A percentile compares a stretch with the other conserved stretches of the same genome.
phyloP scores from a whole-genome alignment of 1,140 invertebrate genomes.

The Zaprionus lachaisei region DNA sequence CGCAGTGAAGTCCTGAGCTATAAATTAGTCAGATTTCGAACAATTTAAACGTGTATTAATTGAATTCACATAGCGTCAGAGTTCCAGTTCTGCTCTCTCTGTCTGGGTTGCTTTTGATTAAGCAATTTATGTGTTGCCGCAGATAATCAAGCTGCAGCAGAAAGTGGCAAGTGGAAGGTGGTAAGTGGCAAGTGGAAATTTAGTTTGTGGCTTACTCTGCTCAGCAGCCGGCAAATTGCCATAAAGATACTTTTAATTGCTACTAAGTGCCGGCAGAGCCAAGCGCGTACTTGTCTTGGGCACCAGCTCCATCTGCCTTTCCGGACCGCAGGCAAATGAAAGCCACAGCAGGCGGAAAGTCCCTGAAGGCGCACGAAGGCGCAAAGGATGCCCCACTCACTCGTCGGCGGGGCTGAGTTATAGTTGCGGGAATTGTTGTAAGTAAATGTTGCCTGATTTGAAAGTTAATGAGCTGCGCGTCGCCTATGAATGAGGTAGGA shows the following conservation, averaged over 20 bases:
- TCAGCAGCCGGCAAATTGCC: slow-evolving; percentile 51
- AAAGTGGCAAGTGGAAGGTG: not conserved
- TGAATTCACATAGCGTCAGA: slow-evolving; percentile 38
- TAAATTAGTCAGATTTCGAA: slow-evolving; percentile 18
- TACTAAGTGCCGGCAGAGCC: slow-evolving; percentile 41
- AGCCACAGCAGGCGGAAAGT: slow-evolving; percentile 23
- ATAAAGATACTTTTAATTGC: slow-evolving; percentile 62
- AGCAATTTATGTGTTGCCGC: slow-evolving; percentile 41
- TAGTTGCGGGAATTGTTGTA: slow-evolving; percentile 51
- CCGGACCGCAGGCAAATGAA: slow-evolving; percentile 24
- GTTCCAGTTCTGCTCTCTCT: not conserved
- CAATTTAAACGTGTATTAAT: slow-evolving; percentile 43
- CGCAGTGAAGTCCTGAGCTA: not conserved
- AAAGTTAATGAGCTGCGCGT: slow-evolving; percentile 54
- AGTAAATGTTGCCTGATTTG: slow-evolving; percentile 44
- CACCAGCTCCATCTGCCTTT: not conserved
- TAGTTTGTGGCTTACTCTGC: slow-evolving; percentile 44
- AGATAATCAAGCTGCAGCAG: slow-evolving; percentile 40
- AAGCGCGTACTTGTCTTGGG: slow-evolving; percentile 13
- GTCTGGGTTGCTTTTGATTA: slow-evolving; percentile 42
- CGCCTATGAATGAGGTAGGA: slow-evolving; percentile 12
- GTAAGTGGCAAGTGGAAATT: slow-evolving; percentile 40
- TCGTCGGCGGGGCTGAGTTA: slow-evolving; percentile 22
- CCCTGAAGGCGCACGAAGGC: slow-evolving; percentile 24
- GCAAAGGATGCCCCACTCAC: slow-evolving; percentile 4